Percentiles rank a stretch among this genome's conserved stretches.
Conservation (phyloP, 2,113 vertebrate species). For the Sapayoa aenigma region DNA sequence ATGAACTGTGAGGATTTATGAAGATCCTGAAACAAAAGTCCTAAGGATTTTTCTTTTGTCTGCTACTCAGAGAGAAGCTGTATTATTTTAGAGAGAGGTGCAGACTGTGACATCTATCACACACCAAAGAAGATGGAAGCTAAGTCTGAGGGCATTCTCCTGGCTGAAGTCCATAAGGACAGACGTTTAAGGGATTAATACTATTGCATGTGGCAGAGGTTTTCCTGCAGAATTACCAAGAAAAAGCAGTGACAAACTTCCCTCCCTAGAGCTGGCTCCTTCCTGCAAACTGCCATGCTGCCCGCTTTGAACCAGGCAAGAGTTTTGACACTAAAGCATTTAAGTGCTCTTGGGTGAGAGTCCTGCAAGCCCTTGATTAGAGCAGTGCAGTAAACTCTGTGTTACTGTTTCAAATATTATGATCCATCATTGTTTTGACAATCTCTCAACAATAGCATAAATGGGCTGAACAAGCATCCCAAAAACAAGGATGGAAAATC, state of each 20-base stretch:
- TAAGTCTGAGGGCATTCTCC: not conserved
- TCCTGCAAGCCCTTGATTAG: not conserved
- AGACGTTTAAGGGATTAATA: not conserved
- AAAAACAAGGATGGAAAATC: slow-evolving; percentile 8
- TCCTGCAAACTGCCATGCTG: not conserved
- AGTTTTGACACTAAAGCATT: not conserved
- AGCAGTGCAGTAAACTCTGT: not conserved
- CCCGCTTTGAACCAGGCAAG: not conserved
- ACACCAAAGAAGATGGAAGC: not conserved
- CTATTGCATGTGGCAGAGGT: accelerated
- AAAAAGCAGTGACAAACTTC: not conserved
- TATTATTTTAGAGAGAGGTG: not conserved
- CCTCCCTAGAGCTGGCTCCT: not conserved
- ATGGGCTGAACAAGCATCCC: not conserved
- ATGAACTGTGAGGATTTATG: not conserved
- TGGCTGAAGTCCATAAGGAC: not conserved
- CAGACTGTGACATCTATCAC: not conserved
- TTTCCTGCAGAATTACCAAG: not conserved
- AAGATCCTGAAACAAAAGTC: not conserved
- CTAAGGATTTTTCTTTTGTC: not conserved
- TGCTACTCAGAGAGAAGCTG: not conserved
- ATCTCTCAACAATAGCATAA: not conserved
- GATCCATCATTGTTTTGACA: not conserved
- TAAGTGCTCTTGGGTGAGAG: accelerated
- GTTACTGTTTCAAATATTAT: not conserved